These are phyloP conservation scores for Sebastes variabilis DNA, from an alignment of 2,797 vertebrate genomes.

Conservation along the genomic window DNA sequence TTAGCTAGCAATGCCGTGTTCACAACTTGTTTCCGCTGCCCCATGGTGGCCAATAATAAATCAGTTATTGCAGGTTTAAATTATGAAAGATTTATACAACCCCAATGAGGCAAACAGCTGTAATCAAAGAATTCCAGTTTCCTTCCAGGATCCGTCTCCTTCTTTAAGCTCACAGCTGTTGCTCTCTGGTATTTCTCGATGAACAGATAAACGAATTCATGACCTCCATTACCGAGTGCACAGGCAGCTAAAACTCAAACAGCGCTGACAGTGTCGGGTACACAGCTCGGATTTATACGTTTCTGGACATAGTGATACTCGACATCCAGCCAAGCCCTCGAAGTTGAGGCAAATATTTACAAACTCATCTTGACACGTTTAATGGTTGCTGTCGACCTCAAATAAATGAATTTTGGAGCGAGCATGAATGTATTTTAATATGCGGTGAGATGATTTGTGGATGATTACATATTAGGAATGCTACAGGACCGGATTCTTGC, in stretches of 20 bases:
- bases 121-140: neutral
- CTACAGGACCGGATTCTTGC: neutral
- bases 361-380: neutral
- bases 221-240: neutral
- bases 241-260: conserved; percentile 27
- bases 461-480: conserved; percentile 8
- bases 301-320: neutral
- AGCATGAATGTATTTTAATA: neutral
- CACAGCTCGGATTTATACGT: conserved; percentile 24
- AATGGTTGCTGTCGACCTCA: neutral
- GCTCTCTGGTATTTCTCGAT: neutral
- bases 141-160: neutral
- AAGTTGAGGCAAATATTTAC: conserved; percentile 22
- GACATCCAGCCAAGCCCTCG: neutral
- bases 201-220: conserved; percentile 1
- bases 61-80: neutral
- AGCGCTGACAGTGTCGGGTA: conserved; percentile 31
- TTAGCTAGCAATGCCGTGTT: neutral
- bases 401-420: neutral
- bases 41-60: neutral
- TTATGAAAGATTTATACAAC: neutral
- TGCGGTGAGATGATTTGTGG: neutral
- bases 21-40: neutral
- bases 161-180: neutral
- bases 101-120: neutral